Percentiles rank a stretch among this genome's conserved stretches.
phyloP scores from a whole-genome alignment of 2,113 vertebrate genomes.

The Protomyctophum bolini region DNA sequence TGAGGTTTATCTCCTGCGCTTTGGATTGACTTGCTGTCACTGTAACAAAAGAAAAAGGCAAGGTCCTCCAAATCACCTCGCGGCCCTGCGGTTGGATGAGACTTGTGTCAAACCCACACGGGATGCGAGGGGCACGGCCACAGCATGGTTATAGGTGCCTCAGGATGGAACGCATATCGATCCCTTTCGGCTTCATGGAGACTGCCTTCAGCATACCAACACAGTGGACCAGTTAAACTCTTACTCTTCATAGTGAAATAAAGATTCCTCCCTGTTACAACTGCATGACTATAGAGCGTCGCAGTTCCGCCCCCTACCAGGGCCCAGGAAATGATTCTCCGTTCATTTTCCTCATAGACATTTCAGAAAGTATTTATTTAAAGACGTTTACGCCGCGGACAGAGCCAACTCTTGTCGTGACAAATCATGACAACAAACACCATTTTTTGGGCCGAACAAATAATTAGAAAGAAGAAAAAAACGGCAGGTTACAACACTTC shows the following conservation, averaged over 20 bases:
- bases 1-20: constrained; percentile 20
- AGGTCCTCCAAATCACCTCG: constrained; percentile 26
- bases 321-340: too few relatives aligned
- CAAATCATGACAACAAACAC: too few relatives aligned
- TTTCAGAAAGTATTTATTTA: too few relatives aligned
- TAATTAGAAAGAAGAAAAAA: too few relatives aligned
- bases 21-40: constrained; percentile 14
- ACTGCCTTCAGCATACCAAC: constrained; percentile 12
- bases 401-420: too few relatives aligned
- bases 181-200: constrained; percentile 1
- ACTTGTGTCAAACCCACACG: constrained; percentile 23
- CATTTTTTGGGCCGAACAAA: too few relatives aligned
- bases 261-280: neutral
- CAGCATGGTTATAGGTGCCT: constrained; percentile 21
- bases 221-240: neutral
- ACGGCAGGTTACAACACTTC: too few relatives aligned
- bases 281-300: too few relatives aligned
- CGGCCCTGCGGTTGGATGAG: neutral
- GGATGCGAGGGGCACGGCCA: constrained; percentile 20
- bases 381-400: too few relatives aligned
- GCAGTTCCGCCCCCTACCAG: too few relatives aligned
- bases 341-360: too few relatives aligned
- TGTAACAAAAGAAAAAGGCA: constrained; percentile 34
- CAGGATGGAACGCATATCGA: constrained; percentile 36
- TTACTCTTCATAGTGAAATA: constrained; percentile 20